phyloP scores from a whole-genome alignment of 1,140 invertebrate genomes.

The Lethrus apterus region DNA sequence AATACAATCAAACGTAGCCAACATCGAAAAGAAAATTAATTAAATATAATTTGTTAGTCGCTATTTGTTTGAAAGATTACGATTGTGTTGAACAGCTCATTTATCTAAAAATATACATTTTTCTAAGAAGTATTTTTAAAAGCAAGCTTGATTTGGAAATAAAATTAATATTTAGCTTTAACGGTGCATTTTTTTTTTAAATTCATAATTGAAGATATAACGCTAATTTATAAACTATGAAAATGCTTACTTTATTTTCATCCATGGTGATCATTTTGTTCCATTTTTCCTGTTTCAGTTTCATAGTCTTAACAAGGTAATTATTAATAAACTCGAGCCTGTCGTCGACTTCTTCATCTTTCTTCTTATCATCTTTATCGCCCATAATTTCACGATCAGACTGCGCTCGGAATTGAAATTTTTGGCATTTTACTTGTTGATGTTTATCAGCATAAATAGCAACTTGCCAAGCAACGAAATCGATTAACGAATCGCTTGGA shows the following conservation, averaged over 20 bases:
- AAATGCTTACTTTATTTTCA: conserved; percentile 49
- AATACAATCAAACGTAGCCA: too few species aligned
- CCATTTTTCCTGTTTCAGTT: conserved; percentile 70
- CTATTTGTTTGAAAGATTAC: too few species aligned
- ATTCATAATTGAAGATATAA: conserved; percentile 32
- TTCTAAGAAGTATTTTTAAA: too few species aligned
- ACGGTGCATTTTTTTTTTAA: too few species aligned
- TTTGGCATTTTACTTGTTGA: background rate
- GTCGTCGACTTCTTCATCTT: conserved; percentile 30
- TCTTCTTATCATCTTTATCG: conserved; percentile 10
- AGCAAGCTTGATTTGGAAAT: too few species aligned
- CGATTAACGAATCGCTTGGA: too few species aligned
- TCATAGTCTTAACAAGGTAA: conserved; percentile 50
- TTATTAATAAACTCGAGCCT: conserved; percentile 38
- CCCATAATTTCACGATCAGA: background rate
- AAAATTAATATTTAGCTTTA: too few species aligned
- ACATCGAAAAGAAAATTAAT: too few species aligned
- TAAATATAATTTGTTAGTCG: too few species aligned
- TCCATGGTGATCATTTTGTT: conserved; percentile 62
- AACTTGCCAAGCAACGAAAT: too few species aligned
- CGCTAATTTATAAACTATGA: conserved; percentile 13
- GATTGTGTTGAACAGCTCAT: too few species aligned
- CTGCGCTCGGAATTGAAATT: background rate
- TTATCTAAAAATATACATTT: too few species aligned
- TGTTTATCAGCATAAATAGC: background rate